These are phyloP conservation scores for Rhinichthys klamathensis DNA, from an alignment of 2,113 vertebrate genomes.

Conservation along the genomic window DNA sequence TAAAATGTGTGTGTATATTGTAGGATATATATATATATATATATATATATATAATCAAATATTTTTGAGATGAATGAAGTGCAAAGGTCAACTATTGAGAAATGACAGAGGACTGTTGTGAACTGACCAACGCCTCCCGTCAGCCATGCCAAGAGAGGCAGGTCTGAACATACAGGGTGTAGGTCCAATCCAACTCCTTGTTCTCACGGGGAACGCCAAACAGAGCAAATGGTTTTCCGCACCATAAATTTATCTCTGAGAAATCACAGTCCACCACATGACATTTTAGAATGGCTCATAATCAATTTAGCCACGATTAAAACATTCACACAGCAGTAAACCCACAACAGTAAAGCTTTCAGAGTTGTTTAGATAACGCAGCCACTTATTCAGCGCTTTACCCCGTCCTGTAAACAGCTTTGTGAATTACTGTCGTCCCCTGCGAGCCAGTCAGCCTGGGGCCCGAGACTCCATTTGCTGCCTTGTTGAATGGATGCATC, in stretches of 20 bases:
- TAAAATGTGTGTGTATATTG: too few species aligned
- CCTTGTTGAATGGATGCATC: constrained; percentile 20
- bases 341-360: constrained; percentile 8
- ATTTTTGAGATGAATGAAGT: background rate
- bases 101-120: constrained; percentile 9
- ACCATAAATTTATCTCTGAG: background rate
- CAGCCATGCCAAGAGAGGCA: background rate
- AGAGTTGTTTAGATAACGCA: background rate
- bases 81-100: background rate
- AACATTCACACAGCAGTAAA: background rate
- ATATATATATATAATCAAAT: background rate
- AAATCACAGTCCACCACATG: background rate
- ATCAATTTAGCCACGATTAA: background rate
- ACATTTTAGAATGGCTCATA: constrained; percentile 1
- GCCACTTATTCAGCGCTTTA: constrained; percentile 1
- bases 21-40: too few species aligned
- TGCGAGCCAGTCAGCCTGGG: constrained; percentile 16
- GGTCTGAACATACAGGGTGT: background rate
- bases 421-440: constrained; percentile 21
- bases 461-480: constrained; percentile 15
- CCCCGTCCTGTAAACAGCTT: constrained; percentile 18
- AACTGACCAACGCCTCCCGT: background rate
- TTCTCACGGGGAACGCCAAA: background rate
- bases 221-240: background rate
- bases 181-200: background rate